Evolutionary conservation across 2,888 invertebrate genomes (phyloP).

Genomic region (Tubulanus polymorphus): DNA sequence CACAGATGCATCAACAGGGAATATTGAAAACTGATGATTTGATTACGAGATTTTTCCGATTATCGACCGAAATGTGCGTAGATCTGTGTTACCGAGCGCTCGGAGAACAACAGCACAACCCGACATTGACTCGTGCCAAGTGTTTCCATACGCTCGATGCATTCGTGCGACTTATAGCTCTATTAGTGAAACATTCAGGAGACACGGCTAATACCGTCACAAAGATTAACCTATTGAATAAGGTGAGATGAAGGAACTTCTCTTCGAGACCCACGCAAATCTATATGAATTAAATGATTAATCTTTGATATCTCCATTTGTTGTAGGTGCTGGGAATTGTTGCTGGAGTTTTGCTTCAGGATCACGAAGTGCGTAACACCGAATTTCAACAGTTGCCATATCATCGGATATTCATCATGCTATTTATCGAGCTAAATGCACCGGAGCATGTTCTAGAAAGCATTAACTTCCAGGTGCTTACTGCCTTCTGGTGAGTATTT

Average conservation of each 20-base stretch:
- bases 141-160: slow-evolving; percentile 95
- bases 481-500: slow-evolving; percentile 75
- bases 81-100: slow-evolving; percentile 86
- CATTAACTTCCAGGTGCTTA: slow-evolving; percentile 83
- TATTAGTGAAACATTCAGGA: slow-evolving; percentile 74
- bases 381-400: slow-evolving; percentile 98
- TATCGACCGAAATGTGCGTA: slow-evolving; percentile 94
- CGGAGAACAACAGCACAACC: slow-evolving; percentile 61
- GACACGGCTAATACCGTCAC: slow-evolving; percentile 77
- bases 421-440: slow-evolving; percentile 92
- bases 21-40: slow-evolving; percentile 96
- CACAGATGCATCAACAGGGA: slow-evolving; percentile 92
- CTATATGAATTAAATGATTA: no score
- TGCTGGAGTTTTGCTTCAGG: slow-evolving; percentile 89
- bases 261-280: no score
- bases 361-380: slow-evolving; percentile 84
- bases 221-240: slow-evolving; percentile 93
- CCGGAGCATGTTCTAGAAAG: slow-evolving; percentile 82
- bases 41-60: slow-evolving; percentile 93
- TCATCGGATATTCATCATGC: slow-evolving; percentile 91
- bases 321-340: slow-evolving; percentile 75
- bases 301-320: background rate
- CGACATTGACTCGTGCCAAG: slow-evolving; percentile 72
- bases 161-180: slow-evolving; percentile 85
- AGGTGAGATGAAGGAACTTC: slow-evolving; percentile 60